A percentile compares a stretch with the other conserved stretches of the same genome.
Evolutionary conservation across 2,888 invertebrate species (phyloP).

Genomic region (Hyppa rectilinea): DNA sequence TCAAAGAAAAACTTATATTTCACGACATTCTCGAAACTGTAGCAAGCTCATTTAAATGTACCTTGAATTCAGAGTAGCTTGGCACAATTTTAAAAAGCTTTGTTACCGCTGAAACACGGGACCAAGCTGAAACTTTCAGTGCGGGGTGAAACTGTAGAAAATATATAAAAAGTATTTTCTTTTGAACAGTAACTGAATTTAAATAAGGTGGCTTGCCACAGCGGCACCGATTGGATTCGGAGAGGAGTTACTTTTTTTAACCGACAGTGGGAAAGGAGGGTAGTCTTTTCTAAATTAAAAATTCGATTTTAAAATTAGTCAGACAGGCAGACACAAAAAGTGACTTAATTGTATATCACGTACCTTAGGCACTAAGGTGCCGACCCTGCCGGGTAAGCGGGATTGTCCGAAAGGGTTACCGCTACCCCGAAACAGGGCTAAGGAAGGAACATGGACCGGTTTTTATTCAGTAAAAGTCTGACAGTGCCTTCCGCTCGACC

Average conservation of each 20-base stretch:
- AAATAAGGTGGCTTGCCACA: background rate
- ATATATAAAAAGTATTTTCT: slow-evolving; percentile 40
- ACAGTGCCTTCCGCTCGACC: too few species aligned
- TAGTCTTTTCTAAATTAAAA: too few species aligned
- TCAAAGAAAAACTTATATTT: slow-evolving; percentile 40
- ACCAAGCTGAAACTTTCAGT: slow-evolving; percentile 41
- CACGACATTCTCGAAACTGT: slow-evolving; percentile 31
- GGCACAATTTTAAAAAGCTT: slow-evolving; percentile 55
- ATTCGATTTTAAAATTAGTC: too few species aligned
- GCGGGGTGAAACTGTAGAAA: slow-evolving; percentile 16
- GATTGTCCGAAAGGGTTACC: too few species aligned
- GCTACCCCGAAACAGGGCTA: too few species aligned
- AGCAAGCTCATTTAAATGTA: slow-evolving; percentile 46
- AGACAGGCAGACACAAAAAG: too few species aligned
- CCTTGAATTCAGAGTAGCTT: slow-evolving; percentile 38
- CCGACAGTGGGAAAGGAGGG: background rate
- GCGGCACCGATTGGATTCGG: slow-evolving; percentile 1
- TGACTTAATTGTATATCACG: too few species aligned
- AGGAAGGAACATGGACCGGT: too few species aligned
- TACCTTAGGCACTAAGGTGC: too few species aligned
- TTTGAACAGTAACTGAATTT: slow-evolving; percentile 42
- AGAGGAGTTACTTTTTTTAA: background rate
- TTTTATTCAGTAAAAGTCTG: too few species aligned
- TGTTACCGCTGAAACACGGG: slow-evolving; percentile 31
- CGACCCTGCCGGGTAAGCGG: too few species aligned